phyloP scores from a whole-genome alignment of 2,888 invertebrate genomes.

The Xestia xanthographa region DNA sequence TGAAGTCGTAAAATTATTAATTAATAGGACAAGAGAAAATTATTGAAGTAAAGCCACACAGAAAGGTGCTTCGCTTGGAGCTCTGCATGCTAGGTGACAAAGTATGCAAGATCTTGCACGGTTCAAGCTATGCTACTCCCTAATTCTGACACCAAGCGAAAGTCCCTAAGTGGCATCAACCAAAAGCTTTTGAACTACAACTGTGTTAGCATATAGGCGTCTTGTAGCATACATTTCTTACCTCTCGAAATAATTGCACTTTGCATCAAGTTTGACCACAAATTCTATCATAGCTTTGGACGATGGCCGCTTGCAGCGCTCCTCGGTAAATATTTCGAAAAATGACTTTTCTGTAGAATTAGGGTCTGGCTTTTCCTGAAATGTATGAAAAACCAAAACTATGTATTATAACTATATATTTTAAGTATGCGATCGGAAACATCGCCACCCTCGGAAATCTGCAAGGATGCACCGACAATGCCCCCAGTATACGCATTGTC shows the following conservation, averaged over 20 bases:
- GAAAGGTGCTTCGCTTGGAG: background rate
- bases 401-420: background rate
- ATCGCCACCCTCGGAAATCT: background rate
- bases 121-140: background rate
- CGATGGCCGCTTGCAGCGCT: constrained; percentile 89
- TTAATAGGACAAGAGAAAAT: background rate
- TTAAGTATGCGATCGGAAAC: background rate
- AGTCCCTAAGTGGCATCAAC: background rate
- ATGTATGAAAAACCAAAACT: background rate
- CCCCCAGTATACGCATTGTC: background rate
- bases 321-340: constrained; percentile 90
- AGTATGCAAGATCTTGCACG: background rate
- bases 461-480: background rate
- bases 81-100: background rate
- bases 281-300: constrained; percentile 91
- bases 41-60: background rate
- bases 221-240: constrained; percentile 66
- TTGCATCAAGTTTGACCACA: constrained; percentile 91
- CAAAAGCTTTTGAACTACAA: background rate
- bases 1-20: background rate
- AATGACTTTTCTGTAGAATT: constrained; percentile 85
- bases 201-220: background rate
- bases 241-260: constrained; percentile 91
- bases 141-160: background rate
- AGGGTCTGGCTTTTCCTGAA: constrained; percentile 75